These are phyloP conservation scores for Syritta pipiens DNA, from an alignment of 2,888 invertebrate genomes.

Conservation along the genomic window DNA sequence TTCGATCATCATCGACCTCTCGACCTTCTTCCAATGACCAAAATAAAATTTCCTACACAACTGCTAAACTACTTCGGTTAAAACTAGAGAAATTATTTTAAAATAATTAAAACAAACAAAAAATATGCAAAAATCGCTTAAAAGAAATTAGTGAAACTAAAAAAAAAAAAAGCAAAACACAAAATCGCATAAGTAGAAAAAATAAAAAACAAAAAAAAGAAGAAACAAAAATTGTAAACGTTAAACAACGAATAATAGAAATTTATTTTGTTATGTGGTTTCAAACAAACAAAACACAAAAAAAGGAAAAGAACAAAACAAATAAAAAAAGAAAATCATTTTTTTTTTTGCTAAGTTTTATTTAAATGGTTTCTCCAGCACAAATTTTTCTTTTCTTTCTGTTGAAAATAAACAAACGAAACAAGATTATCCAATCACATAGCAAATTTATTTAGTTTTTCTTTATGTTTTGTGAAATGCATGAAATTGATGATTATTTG, in stretches of 20 bases:
- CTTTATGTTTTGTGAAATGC: too few species aligned
- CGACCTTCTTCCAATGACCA: not conserved
- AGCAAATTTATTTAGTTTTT: not conserved
- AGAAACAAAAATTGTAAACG: constrained; percentile 30
- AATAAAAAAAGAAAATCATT: not conserved
- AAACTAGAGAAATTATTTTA: constrained; percentile 32
- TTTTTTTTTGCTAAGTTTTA: not conserved
- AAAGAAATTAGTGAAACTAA: constrained; percentile 38
- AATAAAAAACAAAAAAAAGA: constrained; percentile 7
- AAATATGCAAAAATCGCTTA: constrained; percentile 52
- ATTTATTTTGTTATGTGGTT: constrained; percentile 63
- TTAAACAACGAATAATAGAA: constrained; percentile 63
- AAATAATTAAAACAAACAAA: constrained; percentile 20
- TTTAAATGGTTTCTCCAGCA: constrained; percentile 37
- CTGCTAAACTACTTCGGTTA: constrained; percentile 9
- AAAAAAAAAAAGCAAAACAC: not conserved
- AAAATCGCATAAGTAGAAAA: constrained; percentile 47
- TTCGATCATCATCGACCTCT: not conserved
- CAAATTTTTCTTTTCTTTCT: constrained; percentile 37
- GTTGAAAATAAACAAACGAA: not conserved
- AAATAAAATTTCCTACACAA: not conserved
- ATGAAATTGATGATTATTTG: constrained; percentile 9
- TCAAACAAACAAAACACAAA: constrained; percentile 17
- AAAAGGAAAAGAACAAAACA: not conserved
- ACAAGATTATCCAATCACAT: not conserved